Evolutionary conservation across 2,888 invertebrate genomes (phyloP), one percentile per base, ranked within the genome.

Genomic region (Tetragnatha montana): DNA sequence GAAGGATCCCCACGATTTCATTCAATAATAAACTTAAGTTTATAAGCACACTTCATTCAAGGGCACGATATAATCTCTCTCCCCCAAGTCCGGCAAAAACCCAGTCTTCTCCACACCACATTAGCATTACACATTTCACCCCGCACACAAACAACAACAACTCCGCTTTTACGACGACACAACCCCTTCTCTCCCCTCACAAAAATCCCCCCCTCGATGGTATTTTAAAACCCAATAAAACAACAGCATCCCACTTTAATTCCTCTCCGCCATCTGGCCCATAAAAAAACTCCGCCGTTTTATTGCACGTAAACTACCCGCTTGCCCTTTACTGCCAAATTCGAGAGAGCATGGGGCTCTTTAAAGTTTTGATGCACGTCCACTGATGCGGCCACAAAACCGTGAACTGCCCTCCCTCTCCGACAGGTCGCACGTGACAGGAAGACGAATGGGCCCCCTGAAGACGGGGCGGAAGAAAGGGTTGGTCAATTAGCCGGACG

Each of bases 351-450:
- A 87, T 76, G 76, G n/a, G 82, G 87, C 81, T 87, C 87, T 87
- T 87, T 87, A 87, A 87, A 87, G 70, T 87, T 87, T 81, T 76
- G 87, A 81, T 87, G 76, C 87, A 87, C 87, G 87, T 87, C 70
- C 76, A 51, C 76, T 60, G 87, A 50, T 22, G 70, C 69, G 81
- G 81, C 87, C 87, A 87, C 87, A 82, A 87, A 87, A 76, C 87
- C 81, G 76, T 76, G 82, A 87, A 81, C 82, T 76, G 73, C 76
- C 85, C 47, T 35, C 78, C 85, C 47, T 35, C 50, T 78, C 70
- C 79, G 87, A 81, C 81, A 81, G 87, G 87, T 87, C 81, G 81
- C 81, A 87, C 81, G 87, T 87, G 87, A 70, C 35, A 35, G 87
- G 76, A 76, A 75, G 74, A 81, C n/a, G 69, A 87, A 68, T 84